phyloP scores from a whole-genome alignment of 1,140 invertebrate species.

The Drosophila rhopaloa region DNA sequence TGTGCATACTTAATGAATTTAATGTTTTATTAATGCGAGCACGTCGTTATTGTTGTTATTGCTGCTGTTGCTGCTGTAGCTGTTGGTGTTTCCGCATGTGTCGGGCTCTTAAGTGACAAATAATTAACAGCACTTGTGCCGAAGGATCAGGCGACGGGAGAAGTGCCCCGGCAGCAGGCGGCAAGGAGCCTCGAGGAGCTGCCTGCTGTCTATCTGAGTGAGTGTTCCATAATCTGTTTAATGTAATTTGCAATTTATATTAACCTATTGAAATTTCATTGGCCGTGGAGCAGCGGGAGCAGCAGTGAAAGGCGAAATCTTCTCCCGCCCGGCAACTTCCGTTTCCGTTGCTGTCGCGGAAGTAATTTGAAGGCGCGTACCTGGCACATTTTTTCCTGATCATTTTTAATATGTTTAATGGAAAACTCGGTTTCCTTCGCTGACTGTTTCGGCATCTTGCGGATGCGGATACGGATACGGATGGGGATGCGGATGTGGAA shows the following conservation, averaged over 20 bases:
- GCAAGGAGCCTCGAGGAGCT: not conserved
- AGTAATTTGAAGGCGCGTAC: constrained; percentile 57
- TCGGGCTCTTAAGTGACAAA: constrained; percentile 76
- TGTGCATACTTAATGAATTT: constrained; percentile 77
- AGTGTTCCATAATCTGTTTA: constrained; percentile 71
- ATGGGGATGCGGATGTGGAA: constrained; percentile 15
- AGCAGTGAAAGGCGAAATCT: not conserved
- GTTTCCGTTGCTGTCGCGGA: constrained; percentile 42
- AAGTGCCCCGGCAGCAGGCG: not conserved
- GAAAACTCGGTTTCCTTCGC: constrained; percentile 32
- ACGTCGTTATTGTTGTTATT: constrained; percentile 42
- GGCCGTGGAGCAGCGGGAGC: constrained; percentile 3
- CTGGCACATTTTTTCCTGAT: constrained; percentile 27
- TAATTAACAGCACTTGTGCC: constrained; percentile 80
- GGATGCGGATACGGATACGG: constrained; percentile 13
- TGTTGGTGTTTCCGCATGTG: constrained; percentile 58
- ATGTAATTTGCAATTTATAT: constrained; percentile 83
- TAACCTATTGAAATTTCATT: constrained; percentile 78
- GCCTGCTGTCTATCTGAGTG: constrained; percentile 18
- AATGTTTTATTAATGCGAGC: constrained; percentile 78
- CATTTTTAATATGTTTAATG: constrained; percentile 62
- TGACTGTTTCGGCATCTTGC: constrained; percentile 13
- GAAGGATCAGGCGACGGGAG: constrained; percentile 11
- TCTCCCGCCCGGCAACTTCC: constrained; percentile 39
- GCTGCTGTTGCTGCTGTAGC: constrained; percentile 3